Evolutionary conservation across 2,113 vertebrate species (phyloP).

Genomic region (Poicephalus meyeri): DNA sequence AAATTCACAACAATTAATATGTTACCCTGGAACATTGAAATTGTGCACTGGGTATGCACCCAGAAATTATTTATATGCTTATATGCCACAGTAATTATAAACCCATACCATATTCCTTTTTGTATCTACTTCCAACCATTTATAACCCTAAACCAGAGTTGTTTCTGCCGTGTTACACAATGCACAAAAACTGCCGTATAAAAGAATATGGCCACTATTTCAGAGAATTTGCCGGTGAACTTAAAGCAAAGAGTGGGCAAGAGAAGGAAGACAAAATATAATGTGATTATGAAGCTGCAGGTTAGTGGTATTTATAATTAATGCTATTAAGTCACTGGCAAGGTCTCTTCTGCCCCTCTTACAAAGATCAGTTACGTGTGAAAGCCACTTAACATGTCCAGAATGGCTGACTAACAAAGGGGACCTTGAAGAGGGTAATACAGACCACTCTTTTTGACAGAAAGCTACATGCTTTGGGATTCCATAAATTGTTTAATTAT

Average conservation of each 20-base stretch:
- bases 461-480: not conserved
- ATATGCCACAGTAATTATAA: not conserved
- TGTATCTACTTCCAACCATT: not conserved
- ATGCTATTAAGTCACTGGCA: not conserved
- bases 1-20: not conserved
- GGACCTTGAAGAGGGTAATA: not conserved
- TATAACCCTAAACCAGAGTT: not conserved
- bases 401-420: not conserved
- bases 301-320: not conserved
- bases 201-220: not conserved
- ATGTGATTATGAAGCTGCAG: not conserved
- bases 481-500: not conserved
- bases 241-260: not conserved
- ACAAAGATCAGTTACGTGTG: not conserved
- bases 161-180: not conserved
- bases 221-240: not conserved
- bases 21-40: not conserved
- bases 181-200: accelerated
- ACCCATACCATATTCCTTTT: not conserved
- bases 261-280: not conserved
- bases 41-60: accelerated
- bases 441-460: not conserved
- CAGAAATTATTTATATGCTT: not conserved
- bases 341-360: not conserved
- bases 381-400: not conserved